Percentiles rank a stretch among this genome's conserved stretches.
Evolutionary conservation across 2,113 vertebrate genomes (phyloP).

Genomic region (Nicator chloris): DNA sequence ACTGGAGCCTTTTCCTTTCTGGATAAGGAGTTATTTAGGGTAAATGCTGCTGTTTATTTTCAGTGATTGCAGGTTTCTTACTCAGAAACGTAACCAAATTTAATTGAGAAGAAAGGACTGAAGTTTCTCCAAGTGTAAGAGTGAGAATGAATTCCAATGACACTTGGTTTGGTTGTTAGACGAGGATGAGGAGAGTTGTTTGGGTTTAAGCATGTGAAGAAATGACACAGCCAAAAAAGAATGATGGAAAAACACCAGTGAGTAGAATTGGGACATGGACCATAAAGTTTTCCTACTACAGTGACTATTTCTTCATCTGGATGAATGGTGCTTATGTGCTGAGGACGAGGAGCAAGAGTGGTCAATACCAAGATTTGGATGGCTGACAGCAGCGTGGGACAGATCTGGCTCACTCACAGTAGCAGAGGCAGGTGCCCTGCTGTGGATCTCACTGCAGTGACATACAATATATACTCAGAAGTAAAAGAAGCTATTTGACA

Average conservation of each 20-base stretch:
- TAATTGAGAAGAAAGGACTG: background rate
- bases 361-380: background rate
- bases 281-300: background rate
- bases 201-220: background rate
- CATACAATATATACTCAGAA: background rate
- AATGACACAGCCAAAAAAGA: background rate
- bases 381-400: background rate
- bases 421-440: background rate
- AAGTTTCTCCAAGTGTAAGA: background rate
- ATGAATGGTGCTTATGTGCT: background rate
- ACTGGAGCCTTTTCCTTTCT: background rate
- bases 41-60: background rate
- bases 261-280: background rate
- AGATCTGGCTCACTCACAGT: background rate
- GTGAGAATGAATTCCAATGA: background rate
- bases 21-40: background rate
- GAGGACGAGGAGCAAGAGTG: background rate
- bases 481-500: background rate
- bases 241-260: background rate
- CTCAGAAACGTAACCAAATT: background rate
- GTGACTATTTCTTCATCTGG: background rate
- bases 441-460: background rate
- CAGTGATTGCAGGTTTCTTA: background rate
- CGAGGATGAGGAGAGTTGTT: background rate
- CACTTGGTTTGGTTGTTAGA: background rate